Conservation (phyloP, 2,797 vertebrate genomes). For the Pempheris klunzingeri region DNA sequence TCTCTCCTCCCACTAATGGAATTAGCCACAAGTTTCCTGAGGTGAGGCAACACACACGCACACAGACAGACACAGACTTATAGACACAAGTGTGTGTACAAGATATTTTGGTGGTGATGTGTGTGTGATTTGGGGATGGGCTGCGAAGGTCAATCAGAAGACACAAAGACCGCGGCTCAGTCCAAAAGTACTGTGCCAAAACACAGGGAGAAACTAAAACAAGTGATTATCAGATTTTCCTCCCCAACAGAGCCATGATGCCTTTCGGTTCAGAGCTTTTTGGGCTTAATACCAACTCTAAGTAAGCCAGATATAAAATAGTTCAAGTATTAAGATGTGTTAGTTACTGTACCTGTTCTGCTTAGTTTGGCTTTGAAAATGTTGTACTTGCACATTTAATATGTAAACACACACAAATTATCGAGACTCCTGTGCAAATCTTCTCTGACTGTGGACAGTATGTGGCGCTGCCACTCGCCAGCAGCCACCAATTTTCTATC, state of each 20-base stretch:
- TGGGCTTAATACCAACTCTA: too few species aligned
- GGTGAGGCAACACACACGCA: conserved; percentile 91
- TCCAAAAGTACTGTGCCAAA: conserved; percentile 41
- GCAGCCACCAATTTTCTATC: neutral
- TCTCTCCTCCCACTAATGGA: conserved; percentile 94
- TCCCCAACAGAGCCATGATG: neutral
- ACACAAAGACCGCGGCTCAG: conserved; percentile 27
- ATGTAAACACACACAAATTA: neutral
- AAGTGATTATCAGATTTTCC: neutral
- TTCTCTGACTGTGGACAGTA: neutral
- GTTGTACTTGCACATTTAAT: neutral
- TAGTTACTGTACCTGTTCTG: neutral
- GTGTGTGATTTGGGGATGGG: conserved; percentile 19
- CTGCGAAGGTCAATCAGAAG: conserved; percentile 67
- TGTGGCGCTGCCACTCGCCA: neutral
- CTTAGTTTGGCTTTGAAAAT: neutral
- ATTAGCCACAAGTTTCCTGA: conserved; percentile 98
- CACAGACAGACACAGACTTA: conserved; percentile 15
- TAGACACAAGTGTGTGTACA: conserved; percentile 38
- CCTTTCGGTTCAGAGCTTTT: neutral
- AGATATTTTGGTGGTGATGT: conserved; percentile 25
- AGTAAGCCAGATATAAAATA: neutral
- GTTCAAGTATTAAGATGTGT: neutral
- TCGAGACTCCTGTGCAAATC: neutral
- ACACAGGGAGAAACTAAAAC: conserved; percentile 29